phyloP scores from a whole-genome alignment of 2,113 vertebrate genomes.

The Orientallactaga bullata region DNA sequence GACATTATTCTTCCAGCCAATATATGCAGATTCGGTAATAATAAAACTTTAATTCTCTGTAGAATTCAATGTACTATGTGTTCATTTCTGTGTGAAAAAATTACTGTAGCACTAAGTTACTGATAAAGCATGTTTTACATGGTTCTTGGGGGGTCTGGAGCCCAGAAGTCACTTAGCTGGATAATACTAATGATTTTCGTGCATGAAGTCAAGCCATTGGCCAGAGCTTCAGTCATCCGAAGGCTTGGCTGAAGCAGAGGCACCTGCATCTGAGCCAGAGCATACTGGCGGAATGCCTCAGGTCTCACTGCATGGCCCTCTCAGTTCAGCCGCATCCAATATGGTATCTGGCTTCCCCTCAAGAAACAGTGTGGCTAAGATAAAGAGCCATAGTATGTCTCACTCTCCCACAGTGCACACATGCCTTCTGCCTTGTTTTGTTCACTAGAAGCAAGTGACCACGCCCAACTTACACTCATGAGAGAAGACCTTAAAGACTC shows the following conservation, averaged over 20 bases:
- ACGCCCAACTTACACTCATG: background rate
- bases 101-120: background rate
- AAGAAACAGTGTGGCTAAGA: background rate
- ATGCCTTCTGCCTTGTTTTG: background rate
- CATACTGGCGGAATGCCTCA: background rate
- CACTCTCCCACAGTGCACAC: background rate
- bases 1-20: constrained; percentile 1
- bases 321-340: background rate
- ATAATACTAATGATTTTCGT: background rate
- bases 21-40: constrained; percentile 5
- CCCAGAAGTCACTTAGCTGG: background rate
- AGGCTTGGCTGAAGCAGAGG: background rate
- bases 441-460: background rate
- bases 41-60: constrained; percentile 20
- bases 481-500: too few relatives aligned
- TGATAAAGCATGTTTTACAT: background rate
- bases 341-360: background rate
- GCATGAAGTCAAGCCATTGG: background rate
- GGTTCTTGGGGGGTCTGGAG: background rate
- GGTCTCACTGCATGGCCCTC: background rate
- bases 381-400: background rate
- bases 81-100: background rate
- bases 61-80: background rate
- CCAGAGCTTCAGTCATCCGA: background rate
- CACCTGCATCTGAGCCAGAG: background rate